Conservation (phyloP, 2,888 invertebrate species). For the Plebejus argus region DNA sequence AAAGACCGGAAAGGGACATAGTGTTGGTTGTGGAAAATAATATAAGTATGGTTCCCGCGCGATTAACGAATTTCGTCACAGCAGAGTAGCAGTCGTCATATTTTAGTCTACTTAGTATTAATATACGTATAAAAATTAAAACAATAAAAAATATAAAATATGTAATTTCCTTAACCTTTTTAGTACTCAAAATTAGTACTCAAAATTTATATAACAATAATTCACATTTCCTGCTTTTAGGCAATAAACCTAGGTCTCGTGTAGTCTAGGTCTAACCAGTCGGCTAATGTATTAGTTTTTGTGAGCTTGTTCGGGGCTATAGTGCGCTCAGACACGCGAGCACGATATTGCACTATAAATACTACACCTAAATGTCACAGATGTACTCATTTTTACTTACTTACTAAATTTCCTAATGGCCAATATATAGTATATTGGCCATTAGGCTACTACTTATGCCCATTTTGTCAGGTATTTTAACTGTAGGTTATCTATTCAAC, state of each 20-base stretch:
- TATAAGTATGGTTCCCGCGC: no score
- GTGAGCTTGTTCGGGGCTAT: not conserved
- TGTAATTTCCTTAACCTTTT: no score
- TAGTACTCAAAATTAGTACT: not conserved
- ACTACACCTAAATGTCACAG: not conserved
- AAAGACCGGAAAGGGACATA: not conserved
- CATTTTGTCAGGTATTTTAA: not conserved
- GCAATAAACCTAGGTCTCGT: constrained; percentile 27
- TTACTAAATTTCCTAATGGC: not conserved
- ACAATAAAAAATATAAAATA: no score
- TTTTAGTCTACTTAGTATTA: no score
- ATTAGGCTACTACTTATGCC: not conserved
- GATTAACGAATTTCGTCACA: no score
- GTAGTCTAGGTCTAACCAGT: constrained; percentile 26
- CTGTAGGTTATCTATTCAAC: no score
- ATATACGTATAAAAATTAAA: no score
- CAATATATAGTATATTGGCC: no score
- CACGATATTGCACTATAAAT: constrained; percentile 11
- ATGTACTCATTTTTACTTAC: not conserved
- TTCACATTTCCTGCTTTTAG: constrained; percentile 24
- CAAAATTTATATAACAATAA: constrained; percentile 31
- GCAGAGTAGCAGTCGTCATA: no score
- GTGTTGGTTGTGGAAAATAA: no score
- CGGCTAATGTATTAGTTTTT: constrained; percentile 29
- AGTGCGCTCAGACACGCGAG: not conserved